Base-by-base conservation (phyloP, 2,797 vertebrate genomes). In the Caiman crocodilus region DNA sequence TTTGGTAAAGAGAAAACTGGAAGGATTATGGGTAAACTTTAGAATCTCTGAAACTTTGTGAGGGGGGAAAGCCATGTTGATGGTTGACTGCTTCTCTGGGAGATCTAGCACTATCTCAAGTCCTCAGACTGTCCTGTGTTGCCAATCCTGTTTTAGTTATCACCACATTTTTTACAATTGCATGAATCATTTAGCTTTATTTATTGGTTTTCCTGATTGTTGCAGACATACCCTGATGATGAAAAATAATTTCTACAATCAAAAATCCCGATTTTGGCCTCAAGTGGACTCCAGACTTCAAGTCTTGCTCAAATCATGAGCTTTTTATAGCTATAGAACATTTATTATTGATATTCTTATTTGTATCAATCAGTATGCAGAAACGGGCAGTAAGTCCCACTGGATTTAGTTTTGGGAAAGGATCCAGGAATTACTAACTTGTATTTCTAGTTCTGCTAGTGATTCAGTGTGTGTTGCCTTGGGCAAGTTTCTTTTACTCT, bases 371-470 rank as follows among this genome's bases (percentile, higher is more conserved):
- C 78, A 15, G 0, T 80, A 71, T 84, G 76, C 8, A 71, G 30
- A 82, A 67, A 76, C 12, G 86, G 0, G 2, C 4, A 75, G 6
- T 23, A 28, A 4, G 2, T 11, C 18, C n/a, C 50, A 57, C 0
- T 55, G 57, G 58, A 85, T 85, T 71, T 67, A 57, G 1, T 0
- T 35, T 86, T 11, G 30, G 4, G 7, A 7, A 7, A 0, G 0
- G 13, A 63, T 75, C 21, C 32, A 85, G 32, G 15, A 71, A 28
- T 2, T 57, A 25, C 12, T 30, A 1, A 2, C 30, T 82, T 76
- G 20, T 73, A 77, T 81, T 82, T 64, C 65, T 65, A 32, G 25
- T 75, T 90, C 12, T 60, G 12, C 21, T 90, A 14, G 30, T 21
- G 56, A 64, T 60, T 17, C 50, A 20, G 14, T 89, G 7, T 18